Base-by-base conservation (phyloP, 2,888 invertebrate species). In the Heliconius ismenius region DNA sequence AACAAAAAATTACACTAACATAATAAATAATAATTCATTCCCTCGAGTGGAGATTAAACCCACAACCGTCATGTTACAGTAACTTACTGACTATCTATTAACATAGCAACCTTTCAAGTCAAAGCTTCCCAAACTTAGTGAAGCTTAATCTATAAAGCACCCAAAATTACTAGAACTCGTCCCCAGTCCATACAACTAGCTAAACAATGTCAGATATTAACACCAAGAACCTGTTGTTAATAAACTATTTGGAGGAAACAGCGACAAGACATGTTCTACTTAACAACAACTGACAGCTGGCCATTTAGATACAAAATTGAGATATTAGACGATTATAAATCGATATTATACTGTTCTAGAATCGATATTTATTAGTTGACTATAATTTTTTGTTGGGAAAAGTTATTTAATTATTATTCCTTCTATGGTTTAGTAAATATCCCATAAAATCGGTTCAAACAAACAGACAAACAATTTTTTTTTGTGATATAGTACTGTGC, bases 141-240 rank as follows among this genome's bases (percentile, higher is more conserved):
- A 28, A 77, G 32, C 64, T 36, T 64, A 68, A 74, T 77, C 64
- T 24, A 77, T 68, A 69, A 58, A 49, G 77, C 32, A 70, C 74
- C 74, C 39, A 39, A 60, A 74, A 24, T 76, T 73, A 76, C 64
- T 69, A 69, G 54, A 69, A 77, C 76, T 80, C 79, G 77, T 26
- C 26, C 28, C 39, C 83, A 82, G 81, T 84, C 81, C 79, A 81
- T 83, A 84, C 85, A 84, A 85, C 84, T 86, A 63, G 36, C 84
- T 84, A 82, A 85, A 83, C 82, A 84, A 80, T 79, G 82, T 83
- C 83, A 83, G 78, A 79, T 82, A 81, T 82, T 84, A 83, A 82
- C 81, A 49, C 62, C 62, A 63, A 73, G 63, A 63, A 63, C 76
- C 60, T 77, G 69, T 70, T 76, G 72, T 62, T 78, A 74, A 75